phyloP scores from a whole-genome alignment of 2,888 invertebrate species.

The Papilio elwesi region DNA sequence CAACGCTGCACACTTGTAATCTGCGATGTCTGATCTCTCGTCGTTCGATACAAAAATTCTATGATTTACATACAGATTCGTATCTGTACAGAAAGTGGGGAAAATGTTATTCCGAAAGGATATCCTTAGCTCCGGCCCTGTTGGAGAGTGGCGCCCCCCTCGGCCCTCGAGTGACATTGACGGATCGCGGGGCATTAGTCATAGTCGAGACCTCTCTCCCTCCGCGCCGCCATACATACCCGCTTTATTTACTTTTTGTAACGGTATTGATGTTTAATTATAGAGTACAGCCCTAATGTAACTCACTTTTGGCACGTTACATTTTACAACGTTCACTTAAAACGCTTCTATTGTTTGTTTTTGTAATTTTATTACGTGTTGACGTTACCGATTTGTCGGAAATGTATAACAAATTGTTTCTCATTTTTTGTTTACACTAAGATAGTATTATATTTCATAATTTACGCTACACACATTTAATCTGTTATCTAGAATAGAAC shows the following conservation, averaged over 20 bases:
- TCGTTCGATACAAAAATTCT: slow-evolving; percentile 57
- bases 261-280: slow-evolving; percentile 84
- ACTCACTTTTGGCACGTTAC: slow-evolving; percentile 73
- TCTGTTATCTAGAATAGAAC: background rate
- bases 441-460: background rate
- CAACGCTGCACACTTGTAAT: slow-evolving; percentile 37
- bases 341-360: slow-evolving; percentile 55
- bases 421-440: slow-evolving; percentile 13
- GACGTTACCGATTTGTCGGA: slow-evolving; percentile 38
- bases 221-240: slow-evolving; percentile 75
- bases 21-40: slow-evolving; percentile 42
- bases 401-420: slow-evolving; percentile 33
- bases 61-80: slow-evolving; percentile 77
- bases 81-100: slow-evolving; percentile 68
- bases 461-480: background rate
- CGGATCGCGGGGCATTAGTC: slow-evolving; percentile 88
- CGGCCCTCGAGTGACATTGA: slow-evolving; percentile 86
- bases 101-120: slow-evolving; percentile 80
- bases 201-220: slow-evolving; percentile 84
- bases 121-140: slow-evolving; percentile 74
- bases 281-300: slow-evolving; percentile 77
- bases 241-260: slow-evolving; percentile 84
- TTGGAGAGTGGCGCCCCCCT: slow-evolving; percentile 73
- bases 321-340: slow-evolving; percentile 73
- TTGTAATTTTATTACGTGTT: slow-evolving; percentile 42